Base-by-base conservation (phyloP, 2,113 vertebrate genomes). In the Charadrius vociferus region DNA sequence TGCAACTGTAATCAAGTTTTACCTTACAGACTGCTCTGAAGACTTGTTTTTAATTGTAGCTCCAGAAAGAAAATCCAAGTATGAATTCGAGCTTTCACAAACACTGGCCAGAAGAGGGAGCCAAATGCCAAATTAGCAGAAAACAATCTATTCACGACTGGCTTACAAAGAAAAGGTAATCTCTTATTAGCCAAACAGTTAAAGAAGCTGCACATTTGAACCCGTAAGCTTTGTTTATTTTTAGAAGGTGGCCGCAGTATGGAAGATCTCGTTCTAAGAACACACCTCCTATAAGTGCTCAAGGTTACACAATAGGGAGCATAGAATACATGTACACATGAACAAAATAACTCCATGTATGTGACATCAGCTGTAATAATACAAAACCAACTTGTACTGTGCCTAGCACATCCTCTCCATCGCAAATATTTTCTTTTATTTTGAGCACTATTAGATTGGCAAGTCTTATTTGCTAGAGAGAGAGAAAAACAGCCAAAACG, bases 81-180 rank as follows among this genome's bases (percentile, higher is more conserved):
- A 23, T 3, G 12, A 26, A 2, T 63, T 8, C 9, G 30, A 3
- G 77, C 39, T 55, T 39, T 72, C 82, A 53, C 70, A 52, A 36
- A 17, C 0, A 24, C 6, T 5, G 17, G 58, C 95, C 97, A 93
- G 88, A 70, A 96, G 98, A 96, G 96, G 98, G 98, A 94, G 93
- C 94, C 93, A 96, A 27, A 97, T 6, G 41, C 93, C 49, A 89
- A 43, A 26, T 6, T 36, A 85, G 22, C 56, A 26, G 16, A 5
- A 49, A 23, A 16, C 41, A 34, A 9, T 27, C 14, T 52, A 32
- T 13, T 27, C 71, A 20, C 58, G 34, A 22, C 41, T 6, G 8
- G 9, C 29, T 12, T 32, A 61, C 7, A 23, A 43, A n/a, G 50
- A 36, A 49, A 55, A 50, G 6, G 26, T 63, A 30, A 22, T 6